These are phyloP conservation scores for Plemyria rubiginata DNA, from an alignment of 2,888 invertebrate species.

Conservation along the genomic window DNA sequence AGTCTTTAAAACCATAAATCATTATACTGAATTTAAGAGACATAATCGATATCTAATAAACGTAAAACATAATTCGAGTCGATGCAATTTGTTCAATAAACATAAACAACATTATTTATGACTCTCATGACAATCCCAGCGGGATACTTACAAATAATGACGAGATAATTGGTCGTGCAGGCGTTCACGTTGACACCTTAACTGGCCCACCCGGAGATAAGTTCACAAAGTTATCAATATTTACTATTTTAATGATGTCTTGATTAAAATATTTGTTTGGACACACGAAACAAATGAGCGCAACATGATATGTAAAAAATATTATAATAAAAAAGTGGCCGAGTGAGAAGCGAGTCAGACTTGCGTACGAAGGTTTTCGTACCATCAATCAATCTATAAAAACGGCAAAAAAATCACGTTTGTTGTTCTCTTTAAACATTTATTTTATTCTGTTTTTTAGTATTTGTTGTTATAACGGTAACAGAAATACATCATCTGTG, in stretches of 20 bases:
- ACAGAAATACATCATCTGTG: no score
- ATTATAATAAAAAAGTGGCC: no score
- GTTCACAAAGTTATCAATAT: constrained; percentile 23
- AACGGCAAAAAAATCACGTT: no score
- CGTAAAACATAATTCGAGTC: constrained; percentile 21
- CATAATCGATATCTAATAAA: constrained; percentile 16
- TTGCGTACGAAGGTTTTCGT: no score
- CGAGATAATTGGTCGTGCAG: constrained; percentile 28
- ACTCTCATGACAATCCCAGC: constrained; percentile 31
- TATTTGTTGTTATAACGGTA: no score
- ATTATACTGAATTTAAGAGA: constrained; percentile 2
- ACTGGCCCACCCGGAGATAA: constrained; percentile 31
- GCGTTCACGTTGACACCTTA: constrained; percentile 33
- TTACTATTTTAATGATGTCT: constrained; percentile 24
- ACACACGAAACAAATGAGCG: neutral
- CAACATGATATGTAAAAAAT: neutral
- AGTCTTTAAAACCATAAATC: neutral
- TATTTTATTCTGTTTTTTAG: no score
- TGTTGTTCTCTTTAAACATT: no score
- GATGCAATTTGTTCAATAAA: constrained; percentile 27
- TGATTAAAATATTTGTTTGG: constrained; percentile 16
- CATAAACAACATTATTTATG: constrained; percentile 34
- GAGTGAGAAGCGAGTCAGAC: no score
- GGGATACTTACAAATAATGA: constrained; percentile 34
- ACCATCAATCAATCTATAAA: no score